Base-by-base conservation (phyloP, 1,140 invertebrate genomes). In the Aphis gossypii region DNA sequence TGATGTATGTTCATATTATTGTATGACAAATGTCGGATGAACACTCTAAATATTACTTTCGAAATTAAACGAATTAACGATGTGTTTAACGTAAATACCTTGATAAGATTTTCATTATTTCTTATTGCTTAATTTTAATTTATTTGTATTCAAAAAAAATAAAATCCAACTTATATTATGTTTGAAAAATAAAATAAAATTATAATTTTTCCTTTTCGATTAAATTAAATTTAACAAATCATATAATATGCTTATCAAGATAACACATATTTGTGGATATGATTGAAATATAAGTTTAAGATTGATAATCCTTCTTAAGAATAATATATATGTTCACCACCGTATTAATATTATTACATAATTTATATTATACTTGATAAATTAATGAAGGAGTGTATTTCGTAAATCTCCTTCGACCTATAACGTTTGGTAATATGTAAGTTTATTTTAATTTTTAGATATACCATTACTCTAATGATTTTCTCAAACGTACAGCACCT, bases 381-480 rank as follows among this genome's bases (percentile, higher is more conserved):
- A 76, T 76, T 76, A n/a, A 76, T 35, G 14, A n/a, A 76, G n/a
- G 14, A 20, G 60, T 5, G 60, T 14, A 76, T 76, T n/a, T 76
- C 14, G 14, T 20, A 76, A 76, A 76, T 18, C 14, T 4, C n/a
- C 11, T n/a, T 76, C 14, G 11, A 76, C 30, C 60, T 35, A 18
- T 76, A 76, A 76, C 1, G 30, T 76, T n/a, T n/a, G n/a, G n/a
- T n/a, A 76, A 76, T 76, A 76, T 14, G 14, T 76, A n/a, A n/a
- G 9, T 14, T 6, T 76, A n/a, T 76, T 76, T 76, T n/a, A n/a
- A 76, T 76, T 76, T 76, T 76, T 76, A 76, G 60, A 18, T 18
- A n/a, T n/a, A 76, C n/a, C 60, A 76, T 76, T 76, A 76, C 60
- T n/a, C 60, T 76, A 76, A 76, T 76, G 60, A 76, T 76, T 76